Base-by-base conservation (phyloP, 2,797 vertebrate genomes). In the Loriculus beryllinus region DNA sequence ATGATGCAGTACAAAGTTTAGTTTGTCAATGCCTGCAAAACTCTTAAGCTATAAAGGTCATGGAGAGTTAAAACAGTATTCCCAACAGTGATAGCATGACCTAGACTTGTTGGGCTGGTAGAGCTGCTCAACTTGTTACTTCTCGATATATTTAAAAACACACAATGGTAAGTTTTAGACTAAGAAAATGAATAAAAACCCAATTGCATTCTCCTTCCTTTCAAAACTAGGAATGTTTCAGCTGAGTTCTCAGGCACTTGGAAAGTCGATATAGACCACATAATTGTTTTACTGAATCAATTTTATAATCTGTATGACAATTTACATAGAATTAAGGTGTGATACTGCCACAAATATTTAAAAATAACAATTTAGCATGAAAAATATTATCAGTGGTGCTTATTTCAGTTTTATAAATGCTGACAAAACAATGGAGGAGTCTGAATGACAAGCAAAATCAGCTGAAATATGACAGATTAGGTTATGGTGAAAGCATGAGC, bases 401-500 rank as follows among this genome's bases (percentile, higher is more conserved):
- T 70, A 51, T 91, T 84, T 92, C 11, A 15, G 14, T 80, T 31
- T 54, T 89, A 31, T 74, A 56, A 91, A 68, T 56, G 25, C 28
- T 85, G 8, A 20, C 21, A 74, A 45, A 28, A 64, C 68, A 80
- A 33, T 67, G n/a, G 31, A 84, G 29, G 89, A 67, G 49, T 74
- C n/a, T 82, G 79, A 89, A 85, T 91, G 79, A 80, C 75, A 80
- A 92, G 49, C 3, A 84, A 95, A 92, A 87, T 15, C 56, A 56
- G 7, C 14, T 71, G 82, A 88, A 92, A 86, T 82, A 85, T 75
- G 76, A 71, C 57, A 94, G 88, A 90, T 92, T 77, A 82, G 2
- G 69, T 86, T 92, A 83, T 88, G 64, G 90, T 89, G 87, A 87
- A 93, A 94, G n/a, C 48, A 70, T 77, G 60, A 96, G 40, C 75